These are phyloP conservation scores for Blennius ocellaris DNA, from an alignment of 2,113 vertebrate genomes.

Conservation along the genomic window DNA sequence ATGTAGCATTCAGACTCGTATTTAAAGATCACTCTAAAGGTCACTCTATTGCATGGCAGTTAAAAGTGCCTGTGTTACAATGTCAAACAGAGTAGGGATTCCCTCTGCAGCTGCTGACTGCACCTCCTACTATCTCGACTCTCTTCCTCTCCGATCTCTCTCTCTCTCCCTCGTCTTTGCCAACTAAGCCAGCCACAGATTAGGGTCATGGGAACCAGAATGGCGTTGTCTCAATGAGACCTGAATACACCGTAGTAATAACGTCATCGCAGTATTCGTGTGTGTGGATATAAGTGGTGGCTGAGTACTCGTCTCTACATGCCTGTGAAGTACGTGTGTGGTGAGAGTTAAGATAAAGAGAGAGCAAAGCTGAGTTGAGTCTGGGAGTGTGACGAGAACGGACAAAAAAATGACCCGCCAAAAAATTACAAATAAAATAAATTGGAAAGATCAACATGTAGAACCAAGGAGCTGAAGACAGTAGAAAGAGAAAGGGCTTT, in stretches of 20 bases:
- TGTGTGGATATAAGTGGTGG: background rate
- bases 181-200: slow-evolving; percentile 59
- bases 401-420: background rate
- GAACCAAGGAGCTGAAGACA: slow-evolving; percentile 5
- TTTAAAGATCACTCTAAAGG: no score
- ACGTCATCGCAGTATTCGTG: no score
- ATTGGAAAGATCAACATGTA: background rate
- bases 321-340: background rate
- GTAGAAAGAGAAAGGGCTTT: background rate
- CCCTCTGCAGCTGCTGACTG: slow-evolving; percentile 25
- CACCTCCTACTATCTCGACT: background rate
- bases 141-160: slow-evolving; percentile 9
- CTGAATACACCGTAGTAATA: background rate
- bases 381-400: background rate
- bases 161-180: slow-evolving; percentile 26
- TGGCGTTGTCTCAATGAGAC: slow-evolving; percentile 24
- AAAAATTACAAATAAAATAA: background rate
- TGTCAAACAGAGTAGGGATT: background rate
- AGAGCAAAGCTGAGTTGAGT: background rate
- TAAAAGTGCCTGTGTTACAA: background rate
- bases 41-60: background rate
- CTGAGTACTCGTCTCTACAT: background rate
- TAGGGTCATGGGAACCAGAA: slow-evolving; percentile 52
- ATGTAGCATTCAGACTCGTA: no score
- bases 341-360: background rate